Evolutionary conservation across 2,797 vertebrate species (phyloP).

Genomic region (Myripristis murdjan): DNA sequence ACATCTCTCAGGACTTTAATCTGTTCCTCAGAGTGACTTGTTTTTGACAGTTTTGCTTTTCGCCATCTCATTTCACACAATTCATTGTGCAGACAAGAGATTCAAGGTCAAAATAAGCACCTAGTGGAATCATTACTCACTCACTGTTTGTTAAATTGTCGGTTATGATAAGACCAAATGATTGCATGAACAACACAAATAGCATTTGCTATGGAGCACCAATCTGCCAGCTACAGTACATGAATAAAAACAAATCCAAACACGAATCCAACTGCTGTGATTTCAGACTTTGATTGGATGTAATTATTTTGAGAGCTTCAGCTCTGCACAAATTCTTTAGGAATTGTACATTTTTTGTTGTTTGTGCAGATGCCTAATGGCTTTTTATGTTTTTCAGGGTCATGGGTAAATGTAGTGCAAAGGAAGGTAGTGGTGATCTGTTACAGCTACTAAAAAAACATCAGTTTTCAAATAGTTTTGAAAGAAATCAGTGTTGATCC

Average conservation of each 20-base stretch:
- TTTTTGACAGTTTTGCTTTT: slow-evolving; percentile 22
- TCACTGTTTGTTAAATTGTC: slow-evolving; percentile 15
- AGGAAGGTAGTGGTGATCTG: not conserved
- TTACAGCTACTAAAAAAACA: too few relatives aligned
- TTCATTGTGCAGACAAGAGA: not conserved
- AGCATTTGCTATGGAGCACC: not conserved
- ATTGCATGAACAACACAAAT: not conserved
- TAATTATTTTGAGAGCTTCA: not conserved
- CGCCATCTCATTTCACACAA: slow-evolving; percentile 8
- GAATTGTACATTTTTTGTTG: not conserved
- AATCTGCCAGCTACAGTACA: not conserved
- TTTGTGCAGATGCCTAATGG: slow-evolving; percentile 4
- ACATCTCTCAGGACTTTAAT: slow-evolving; percentile 16
- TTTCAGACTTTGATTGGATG: slow-evolving; percentile 1
- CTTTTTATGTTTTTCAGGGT: slow-evolving; percentile 2
- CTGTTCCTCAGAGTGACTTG: slow-evolving; percentile 1
- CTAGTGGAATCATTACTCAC: slow-evolving; percentile 5
- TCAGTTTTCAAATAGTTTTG: too few relatives aligned
- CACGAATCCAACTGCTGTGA: slow-evolving; percentile 1
- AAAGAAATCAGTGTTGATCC: too few relatives aligned
- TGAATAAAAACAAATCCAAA: slow-evolving; percentile 9
- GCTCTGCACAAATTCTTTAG: not conserved
- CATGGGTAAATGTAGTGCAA: not conserved
- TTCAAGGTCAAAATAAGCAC: slow-evolving; percentile 15
- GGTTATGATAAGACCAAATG: slow-evolving; percentile 6